These are phyloP conservation scores for Gymnocypris eckloni DNA, from an alignment of 2,797 vertebrate species.

Conservation along the genomic window DNA sequence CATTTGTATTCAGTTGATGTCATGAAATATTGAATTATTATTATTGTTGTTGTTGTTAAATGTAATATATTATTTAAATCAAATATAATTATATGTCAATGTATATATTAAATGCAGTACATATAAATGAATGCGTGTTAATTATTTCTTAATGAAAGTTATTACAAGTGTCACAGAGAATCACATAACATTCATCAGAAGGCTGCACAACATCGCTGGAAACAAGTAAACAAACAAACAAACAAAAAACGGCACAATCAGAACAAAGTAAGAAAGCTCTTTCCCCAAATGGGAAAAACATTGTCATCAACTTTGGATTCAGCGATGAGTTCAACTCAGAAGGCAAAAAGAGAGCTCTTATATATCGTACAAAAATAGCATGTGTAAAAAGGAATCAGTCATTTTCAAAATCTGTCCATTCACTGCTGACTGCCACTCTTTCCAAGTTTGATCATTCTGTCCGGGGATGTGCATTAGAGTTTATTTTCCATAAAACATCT, in stretches of 20 bases:
- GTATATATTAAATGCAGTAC: not conserved
- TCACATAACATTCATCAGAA: conserved; percentile 54
- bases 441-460: conserved; percentile 11
- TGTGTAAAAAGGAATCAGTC: conserved; percentile 94
- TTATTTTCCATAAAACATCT: conserved; percentile 95
- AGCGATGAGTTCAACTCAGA: conserved; percentile 59
- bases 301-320: conserved; percentile 59
- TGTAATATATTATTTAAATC: conserved; percentile 11
- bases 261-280: conserved; percentile 48
- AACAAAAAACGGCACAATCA: conserved; percentile 15
- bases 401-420: conserved; percentile 33
- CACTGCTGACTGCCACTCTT: conserved; percentile 22
- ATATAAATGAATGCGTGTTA: not conserved
- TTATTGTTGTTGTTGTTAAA: not conserved
- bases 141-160: conserved; percentile 25
- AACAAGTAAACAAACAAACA: conserved; percentile 31
- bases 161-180: conserved; percentile 35
- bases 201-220: conserved; percentile 44
- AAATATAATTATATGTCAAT: conserved; percentile 27
- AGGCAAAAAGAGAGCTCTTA: conserved; percentile 54
- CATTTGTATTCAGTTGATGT: not conserved
- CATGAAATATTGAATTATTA: conserved; percentile 1
- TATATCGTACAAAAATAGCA: conserved; percentile 89
- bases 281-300: conserved; percentile 49
- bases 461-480: conserved; percentile 29